These are phyloP conservation scores for Horisme vitalbata DNA, from an alignment of 2,888 invertebrate species.

Conservation along the genomic window DNA sequence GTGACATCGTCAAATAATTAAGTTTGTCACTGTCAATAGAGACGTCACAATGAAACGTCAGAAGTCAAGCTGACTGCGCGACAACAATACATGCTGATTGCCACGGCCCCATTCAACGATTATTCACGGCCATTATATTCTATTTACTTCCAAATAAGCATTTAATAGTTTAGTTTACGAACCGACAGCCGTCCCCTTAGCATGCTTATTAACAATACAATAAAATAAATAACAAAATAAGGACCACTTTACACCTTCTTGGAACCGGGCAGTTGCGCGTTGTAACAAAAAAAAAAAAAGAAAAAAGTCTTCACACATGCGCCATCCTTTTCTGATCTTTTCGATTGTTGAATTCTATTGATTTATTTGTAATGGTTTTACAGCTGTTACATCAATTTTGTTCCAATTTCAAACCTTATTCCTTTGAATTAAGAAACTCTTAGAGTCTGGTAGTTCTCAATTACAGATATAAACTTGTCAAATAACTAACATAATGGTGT, in stretches of 20 bases:
- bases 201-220: slow-evolving; percentile 83
- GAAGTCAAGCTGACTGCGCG: slow-evolving; percentile 54
- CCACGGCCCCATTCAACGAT: slow-evolving; percentile 68
- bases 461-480: slow-evolving; percentile 33
- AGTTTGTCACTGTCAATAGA: slow-evolving; percentile 53
- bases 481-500: slow-evolving; percentile 58
- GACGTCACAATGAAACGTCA: slow-evolving; percentile 54
- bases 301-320: slow-evolving; percentile 52
- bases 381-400: slow-evolving; percentile 11
- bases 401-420: slow-evolving; percentile 37
- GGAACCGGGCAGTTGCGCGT: slow-evolving; percentile 73
- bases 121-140: slow-evolving; percentile 81
- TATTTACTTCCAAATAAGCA: slow-evolving; percentile 82
- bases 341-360: slow-evolving; percentile 45
- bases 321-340: slow-evolving; percentile 52
- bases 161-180: slow-evolving; percentile 71
- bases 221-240: slow-evolving; percentile 81
- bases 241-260: slow-evolving; percentile 81
- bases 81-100: slow-evolving; percentile 74
- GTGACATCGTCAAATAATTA: slow-evolving; percentile 36
- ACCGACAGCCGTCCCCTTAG: slow-evolving; percentile 64
- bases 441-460: slow-evolving; percentile 10
- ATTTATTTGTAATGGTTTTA: slow-evolving; percentile 36
- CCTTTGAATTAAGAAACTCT: slow-evolving; percentile 3
- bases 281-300: slow-evolving; percentile 50